Evolutionary conservation across 1,140 invertebrate genomes (phyloP).

Genomic region (Calycopis cecrops): DNA sequence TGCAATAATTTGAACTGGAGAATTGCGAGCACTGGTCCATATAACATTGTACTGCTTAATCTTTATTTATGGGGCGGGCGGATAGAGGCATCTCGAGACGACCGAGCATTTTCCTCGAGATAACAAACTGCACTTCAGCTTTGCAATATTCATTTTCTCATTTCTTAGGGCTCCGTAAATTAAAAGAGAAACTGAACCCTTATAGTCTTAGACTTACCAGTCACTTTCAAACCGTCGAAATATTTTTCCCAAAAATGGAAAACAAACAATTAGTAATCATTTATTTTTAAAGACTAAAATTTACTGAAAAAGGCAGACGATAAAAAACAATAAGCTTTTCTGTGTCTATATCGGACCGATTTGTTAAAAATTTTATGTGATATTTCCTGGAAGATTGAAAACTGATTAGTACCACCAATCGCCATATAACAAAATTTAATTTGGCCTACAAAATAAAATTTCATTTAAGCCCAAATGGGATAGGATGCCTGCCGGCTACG

Average conservation of each 20-base stretch:
- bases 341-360: too few relatives aligned
- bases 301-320: background rate
- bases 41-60: background rate
- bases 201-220: background rate
- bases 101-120: background rate
- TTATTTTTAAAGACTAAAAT: background rate
- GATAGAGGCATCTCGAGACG: background rate
- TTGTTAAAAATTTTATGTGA: too few relatives aligned
- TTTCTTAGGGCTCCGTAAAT: background rate
- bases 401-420: too few relatives aligned
- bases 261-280: background rate
- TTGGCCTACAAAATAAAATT: too few relatives aligned
- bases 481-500: too few relatives aligned
- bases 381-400: too few relatives aligned
- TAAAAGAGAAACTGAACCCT: background rate
- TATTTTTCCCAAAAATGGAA: background rate
- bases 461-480: too few relatives aligned
- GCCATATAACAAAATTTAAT: too few relatives aligned
- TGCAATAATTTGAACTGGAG: background rate
- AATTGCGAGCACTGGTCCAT: background rate
- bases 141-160: slow-evolving; percentile 3
- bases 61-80: slow-evolving; percentile 5
- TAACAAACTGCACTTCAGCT: background rate
- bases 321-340: background rate
- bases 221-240: background rate